Evolutionary conservation across 2,888 invertebrate species (phyloP).

Genomic region (Melolontha melolontha): DNA sequence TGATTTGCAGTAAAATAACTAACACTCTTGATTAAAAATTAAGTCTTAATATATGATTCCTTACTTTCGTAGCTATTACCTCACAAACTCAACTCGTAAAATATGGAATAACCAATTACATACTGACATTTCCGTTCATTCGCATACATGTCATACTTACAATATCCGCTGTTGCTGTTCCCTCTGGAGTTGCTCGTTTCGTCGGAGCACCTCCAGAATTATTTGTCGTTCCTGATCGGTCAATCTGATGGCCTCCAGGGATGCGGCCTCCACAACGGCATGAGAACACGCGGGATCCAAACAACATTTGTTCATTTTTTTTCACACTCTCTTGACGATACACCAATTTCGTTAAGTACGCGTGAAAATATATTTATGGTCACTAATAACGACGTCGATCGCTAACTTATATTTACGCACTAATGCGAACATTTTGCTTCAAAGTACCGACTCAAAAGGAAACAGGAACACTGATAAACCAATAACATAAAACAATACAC

Average conservation of each 20-base stretch:
- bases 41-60: no score
- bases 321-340: background rate
- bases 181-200: conserved; percentile 68
- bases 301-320: conserved; percentile 53
- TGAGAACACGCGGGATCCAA: conserved; percentile 60
- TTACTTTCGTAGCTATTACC: no score
- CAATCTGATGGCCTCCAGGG: conserved; percentile 59
- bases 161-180: conserved; percentile 68
- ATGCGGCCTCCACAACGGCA: conserved; percentile 61
- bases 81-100: no score
- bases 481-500: background rate
- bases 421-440: no score
- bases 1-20: no score
- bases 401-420: no score
- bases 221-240: conserved; percentile 66
- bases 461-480: conserved; percentile 34
- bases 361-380: no score
- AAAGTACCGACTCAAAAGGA: background rate
- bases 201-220: conserved; percentile 68
- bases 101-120: no score
- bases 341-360: no score
- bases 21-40: no score
- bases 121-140: no score
- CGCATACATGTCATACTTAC: conserved; percentile 63
- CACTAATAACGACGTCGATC: no score